These are phyloP conservation scores for Parazoanthus darwini DNA, from an alignment of 92 coral and sea anemone genomes.

Conservation along the genomic window DNA sequence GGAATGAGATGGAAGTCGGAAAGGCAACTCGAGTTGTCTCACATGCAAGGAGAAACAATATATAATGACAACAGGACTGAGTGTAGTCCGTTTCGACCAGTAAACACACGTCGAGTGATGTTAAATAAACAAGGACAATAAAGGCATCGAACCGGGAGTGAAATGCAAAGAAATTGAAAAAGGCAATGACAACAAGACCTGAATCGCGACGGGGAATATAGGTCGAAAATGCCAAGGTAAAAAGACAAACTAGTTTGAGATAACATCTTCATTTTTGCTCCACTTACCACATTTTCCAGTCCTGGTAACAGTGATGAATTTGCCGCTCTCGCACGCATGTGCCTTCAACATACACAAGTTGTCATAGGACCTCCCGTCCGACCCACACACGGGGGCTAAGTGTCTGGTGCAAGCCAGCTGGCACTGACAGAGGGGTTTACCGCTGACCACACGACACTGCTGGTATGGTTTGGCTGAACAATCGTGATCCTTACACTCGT, in stretches of 20 bases:
- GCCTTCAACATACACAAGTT: constrained; percentile 64
- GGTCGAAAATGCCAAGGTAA: too few relatives aligned
- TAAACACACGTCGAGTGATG: too few relatives aligned
- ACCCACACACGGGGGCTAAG: constrained; percentile 77
- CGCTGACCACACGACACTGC: constrained; percentile 66
- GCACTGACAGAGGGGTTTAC: constrained; percentile 71
- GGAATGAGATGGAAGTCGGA: too few relatives aligned
- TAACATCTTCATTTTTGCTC: not conserved
- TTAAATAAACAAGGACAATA: too few relatives aligned
- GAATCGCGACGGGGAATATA: too few relatives aligned
- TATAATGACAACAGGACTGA: too few relatives aligned
- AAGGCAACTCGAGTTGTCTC: too few relatives aligned
- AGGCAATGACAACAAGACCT: too few relatives aligned
- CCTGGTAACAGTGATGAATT: constrained; percentile 48
- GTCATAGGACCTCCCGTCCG: constrained; percentile 69
- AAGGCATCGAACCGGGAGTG: too few relatives aligned
- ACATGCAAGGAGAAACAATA: not conserved
- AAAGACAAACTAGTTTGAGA: not conserved
- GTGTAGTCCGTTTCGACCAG: too few relatives aligned
- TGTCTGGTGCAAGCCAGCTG: constrained; percentile 54
- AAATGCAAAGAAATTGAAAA: too few relatives aligned
- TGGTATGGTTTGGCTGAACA: constrained; percentile 46
- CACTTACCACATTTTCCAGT: constrained; percentile 68
- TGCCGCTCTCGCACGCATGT: constrained; percentile 66
- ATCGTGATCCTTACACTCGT: not conserved